These are phyloP conservation scores for Siniperca scherzeri DNA, from an alignment of 2,797 vertebrate species.

Conservation along the genomic window DNA sequence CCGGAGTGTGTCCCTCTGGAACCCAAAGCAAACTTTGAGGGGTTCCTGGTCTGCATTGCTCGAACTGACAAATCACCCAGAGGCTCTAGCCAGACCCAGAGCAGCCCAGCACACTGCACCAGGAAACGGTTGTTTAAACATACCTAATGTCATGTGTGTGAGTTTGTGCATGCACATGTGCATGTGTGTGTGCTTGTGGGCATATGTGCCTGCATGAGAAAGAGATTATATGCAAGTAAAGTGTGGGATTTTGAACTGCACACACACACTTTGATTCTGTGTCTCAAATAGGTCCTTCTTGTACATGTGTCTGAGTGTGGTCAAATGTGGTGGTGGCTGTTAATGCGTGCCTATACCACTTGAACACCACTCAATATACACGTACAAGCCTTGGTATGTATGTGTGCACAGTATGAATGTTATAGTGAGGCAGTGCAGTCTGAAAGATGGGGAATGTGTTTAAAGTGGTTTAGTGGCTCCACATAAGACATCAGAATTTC, in stretches of 20 bases:
- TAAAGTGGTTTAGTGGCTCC: conserved; percentile 71
- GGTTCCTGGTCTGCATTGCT: conserved; percentile 56
- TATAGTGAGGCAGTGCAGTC: conserved; percentile 43
- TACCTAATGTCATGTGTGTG: conserved; percentile 54
- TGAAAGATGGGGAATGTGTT: conserved; percentile 68
- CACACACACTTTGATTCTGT: background rate
- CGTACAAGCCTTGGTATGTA: conserved; percentile 33
- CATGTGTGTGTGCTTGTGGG: conserved; percentile 22
- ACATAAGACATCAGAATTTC: conserved; percentile 69
- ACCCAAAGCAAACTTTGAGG: conserved; percentile 73
- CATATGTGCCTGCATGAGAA: conserved; percentile 41
- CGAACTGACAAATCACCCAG: conserved; percentile 74
- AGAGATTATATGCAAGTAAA: conserved; percentile 33
- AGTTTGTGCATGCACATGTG: conserved; percentile 37
- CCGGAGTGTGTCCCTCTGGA: conserved; percentile 66
- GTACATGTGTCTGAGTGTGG: conserved; percentile 38
- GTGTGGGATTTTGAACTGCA: background rate
- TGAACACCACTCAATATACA: conserved; percentile 48
- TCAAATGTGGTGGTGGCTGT: conserved; percentile 28
- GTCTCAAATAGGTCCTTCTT: conserved; percentile 6
- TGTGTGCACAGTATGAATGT: conserved; percentile 46
- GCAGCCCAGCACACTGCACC: conserved; percentile 49
- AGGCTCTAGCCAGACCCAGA: conserved; percentile 60
- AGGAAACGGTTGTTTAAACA: conserved; percentile 77
- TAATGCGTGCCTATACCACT: conserved; percentile 29